Percentiles rank a stretch among this genome's conserved stretches.
Conservation (phyloP, 2,113 vertebrate genomes). For the Equus przewalskii region DNA sequence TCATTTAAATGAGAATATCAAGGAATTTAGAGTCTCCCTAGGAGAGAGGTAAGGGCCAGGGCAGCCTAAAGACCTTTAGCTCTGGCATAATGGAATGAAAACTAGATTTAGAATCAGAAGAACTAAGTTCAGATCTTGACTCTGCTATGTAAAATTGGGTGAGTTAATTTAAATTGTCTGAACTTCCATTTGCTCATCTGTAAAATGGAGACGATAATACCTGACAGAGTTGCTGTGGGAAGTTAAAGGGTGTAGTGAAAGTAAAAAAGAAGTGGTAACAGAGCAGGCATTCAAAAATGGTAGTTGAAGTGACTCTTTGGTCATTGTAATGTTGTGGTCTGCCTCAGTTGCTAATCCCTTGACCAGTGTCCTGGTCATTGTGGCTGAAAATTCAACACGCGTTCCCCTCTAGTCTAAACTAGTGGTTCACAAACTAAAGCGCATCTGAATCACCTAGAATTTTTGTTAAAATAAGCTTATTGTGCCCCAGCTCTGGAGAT, state of each 20-base stretch:
- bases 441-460: neutral
- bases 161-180: neutral
- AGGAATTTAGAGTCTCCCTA: neutral
- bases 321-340: constrained; percentile 12
- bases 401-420: neutral
- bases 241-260: neutral
- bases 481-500: neutral
- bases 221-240: neutral
- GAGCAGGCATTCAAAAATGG: neutral
- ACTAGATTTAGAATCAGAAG: neutral
- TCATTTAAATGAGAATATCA: constrained; percentile 21
- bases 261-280: neutral
- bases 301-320: neutral
- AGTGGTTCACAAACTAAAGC: constrained; percentile 41
- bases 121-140: constrained; percentile 20
- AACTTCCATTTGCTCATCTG: neutral
- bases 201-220: neutral
- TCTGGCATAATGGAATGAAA: neutral
- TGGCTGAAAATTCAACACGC: neutral
- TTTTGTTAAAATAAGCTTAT: neutral
- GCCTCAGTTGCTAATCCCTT: neutral
- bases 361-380: neutral
- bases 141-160: neutral
- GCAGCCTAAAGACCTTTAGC: neutral
- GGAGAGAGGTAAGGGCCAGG: neutral